Conservation (phyloP, 37 sponge, comb jelly and placozoan species). For the Aplysina aerophoba region DNA sequence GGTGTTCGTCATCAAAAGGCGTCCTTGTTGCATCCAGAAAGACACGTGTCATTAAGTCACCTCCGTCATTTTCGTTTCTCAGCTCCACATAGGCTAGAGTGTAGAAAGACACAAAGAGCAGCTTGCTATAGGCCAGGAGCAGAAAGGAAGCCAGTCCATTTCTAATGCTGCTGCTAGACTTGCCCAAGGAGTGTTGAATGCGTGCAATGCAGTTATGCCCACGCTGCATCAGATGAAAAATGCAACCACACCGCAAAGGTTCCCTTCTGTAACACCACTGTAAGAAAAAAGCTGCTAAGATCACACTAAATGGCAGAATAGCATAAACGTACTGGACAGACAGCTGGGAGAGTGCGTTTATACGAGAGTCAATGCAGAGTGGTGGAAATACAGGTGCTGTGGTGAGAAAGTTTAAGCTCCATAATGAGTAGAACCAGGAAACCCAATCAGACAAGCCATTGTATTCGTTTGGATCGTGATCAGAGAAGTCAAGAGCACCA, state of each 20-base stretch:
- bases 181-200: conserved; percentile 23
- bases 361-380: neutral
- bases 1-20: conserved; percentile 15
- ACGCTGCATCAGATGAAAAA: neutral
- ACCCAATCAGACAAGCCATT: neutral
- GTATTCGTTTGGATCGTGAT: neutral
- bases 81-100: neutral
- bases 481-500: neutral
- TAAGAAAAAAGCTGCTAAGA: neutral
- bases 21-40: neutral
- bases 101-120: conserved; percentile 12
- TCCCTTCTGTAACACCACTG: conserved; percentile 18
- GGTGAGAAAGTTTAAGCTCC: conserved; percentile 10
- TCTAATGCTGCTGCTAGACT: neutral
- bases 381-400: neutral
- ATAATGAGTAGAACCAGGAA: conserved; percentile 8
- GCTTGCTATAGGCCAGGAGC: conserved; percentile 16
- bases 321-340: neutral
- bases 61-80: neutral
- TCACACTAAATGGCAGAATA: neutral
- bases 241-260: neutral
- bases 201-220: neutral
- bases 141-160: conserved; percentile 14
- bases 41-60: neutral
- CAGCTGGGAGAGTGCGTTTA: neutral